Evolutionary conservation across 2,888 invertebrate genomes (phyloP).

Genomic region (Antitype chi): DNA sequence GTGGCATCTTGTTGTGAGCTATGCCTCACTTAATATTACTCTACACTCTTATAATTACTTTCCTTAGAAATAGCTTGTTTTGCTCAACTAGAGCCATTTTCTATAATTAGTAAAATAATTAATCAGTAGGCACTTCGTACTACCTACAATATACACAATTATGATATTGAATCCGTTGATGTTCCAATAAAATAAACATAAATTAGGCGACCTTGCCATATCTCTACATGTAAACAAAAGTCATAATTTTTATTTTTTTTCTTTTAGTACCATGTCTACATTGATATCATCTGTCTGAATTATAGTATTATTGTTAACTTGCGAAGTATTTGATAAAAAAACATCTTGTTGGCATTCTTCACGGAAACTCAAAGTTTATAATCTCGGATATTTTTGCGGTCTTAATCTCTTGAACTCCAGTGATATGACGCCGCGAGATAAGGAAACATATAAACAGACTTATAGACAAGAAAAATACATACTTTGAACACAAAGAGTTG

Average conservation of each 20-base stretch:
- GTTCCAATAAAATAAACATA: background rate
- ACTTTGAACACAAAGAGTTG: conserved; percentile 65
- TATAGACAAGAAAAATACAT: conserved; percentile 59
- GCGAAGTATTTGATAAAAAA: conserved; percentile 25
- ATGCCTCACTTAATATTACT: background rate
- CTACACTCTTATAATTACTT: background rate
- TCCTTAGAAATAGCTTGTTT: conserved; percentile 3
- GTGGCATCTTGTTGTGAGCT: background rate
- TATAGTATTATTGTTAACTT: conserved; percentile 24
- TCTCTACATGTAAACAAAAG: conserved; percentile 11
- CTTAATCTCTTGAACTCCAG: conserved; percentile 52
- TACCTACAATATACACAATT: background rate
- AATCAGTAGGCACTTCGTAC: background rate
- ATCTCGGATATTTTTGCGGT: conserved; percentile 31
- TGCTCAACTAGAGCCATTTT: background rate
- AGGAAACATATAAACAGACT: conserved; percentile 20
- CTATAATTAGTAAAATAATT: background rate
- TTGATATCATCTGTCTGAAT: conserved; percentile 16
- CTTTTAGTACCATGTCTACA: background rate
- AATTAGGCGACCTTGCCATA: background rate
- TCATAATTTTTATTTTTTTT: background rate
- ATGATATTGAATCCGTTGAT: background rate
- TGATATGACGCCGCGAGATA: conserved; percentile 48
- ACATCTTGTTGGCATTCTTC: conserved; percentile 26
- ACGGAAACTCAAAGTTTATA: conserved; percentile 35